A percentile compares a stretch with the other conserved stretches of the same genome.
Conservation (phyloP, 2,888 invertebrate genomes). For the Piscicola geometra region DNA sequence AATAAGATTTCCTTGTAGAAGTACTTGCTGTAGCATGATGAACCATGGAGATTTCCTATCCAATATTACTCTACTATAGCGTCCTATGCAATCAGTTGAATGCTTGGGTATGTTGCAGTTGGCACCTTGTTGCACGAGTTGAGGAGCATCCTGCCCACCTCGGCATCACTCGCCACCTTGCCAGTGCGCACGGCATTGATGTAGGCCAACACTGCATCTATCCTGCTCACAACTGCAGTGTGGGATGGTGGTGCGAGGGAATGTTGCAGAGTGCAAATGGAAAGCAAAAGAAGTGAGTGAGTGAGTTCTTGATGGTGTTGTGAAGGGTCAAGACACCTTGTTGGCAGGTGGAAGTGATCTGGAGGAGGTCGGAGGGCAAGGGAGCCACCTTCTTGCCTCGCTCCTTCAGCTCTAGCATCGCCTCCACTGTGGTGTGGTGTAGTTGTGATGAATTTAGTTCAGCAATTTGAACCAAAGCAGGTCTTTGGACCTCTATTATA, state of each 20-base stretch:
- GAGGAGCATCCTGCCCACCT: slow-evolving; percentile 72
- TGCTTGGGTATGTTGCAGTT: too few relatives aligned
- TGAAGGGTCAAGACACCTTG: neutral
- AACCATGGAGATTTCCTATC: too few relatives aligned
- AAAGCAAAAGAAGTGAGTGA: too few relatives aligned
- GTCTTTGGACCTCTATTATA: too few relatives aligned
- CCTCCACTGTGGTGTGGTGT: slow-evolving; percentile 66
- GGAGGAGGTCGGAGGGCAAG: slow-evolving; percentile 62
- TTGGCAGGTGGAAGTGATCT: slow-evolving; percentile 78
- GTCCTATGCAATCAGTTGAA: too few relatives aligned
- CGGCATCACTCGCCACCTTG: slow-evolving; percentile 66
- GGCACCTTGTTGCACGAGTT: slow-evolving; percentile 79
- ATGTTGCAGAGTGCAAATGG: neutral
- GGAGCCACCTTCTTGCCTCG: slow-evolving; percentile 62
- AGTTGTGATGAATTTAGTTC: too few relatives aligned
- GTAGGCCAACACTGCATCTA: neutral
- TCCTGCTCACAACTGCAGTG: neutral
- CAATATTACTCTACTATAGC: too few relatives aligned
- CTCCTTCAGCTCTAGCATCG: slow-evolving; percentile 76
- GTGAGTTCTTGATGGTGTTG: too few relatives aligned
- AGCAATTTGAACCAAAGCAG: too few relatives aligned
- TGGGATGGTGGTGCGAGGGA: neutral
- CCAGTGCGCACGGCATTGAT: neutral
- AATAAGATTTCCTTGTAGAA: too few relatives aligned
- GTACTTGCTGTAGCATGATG: too few relatives aligned